Evolutionary conservation across 2,888 invertebrate genomes (phyloP).

Genomic region (Tanypteryx hageni): DNA sequence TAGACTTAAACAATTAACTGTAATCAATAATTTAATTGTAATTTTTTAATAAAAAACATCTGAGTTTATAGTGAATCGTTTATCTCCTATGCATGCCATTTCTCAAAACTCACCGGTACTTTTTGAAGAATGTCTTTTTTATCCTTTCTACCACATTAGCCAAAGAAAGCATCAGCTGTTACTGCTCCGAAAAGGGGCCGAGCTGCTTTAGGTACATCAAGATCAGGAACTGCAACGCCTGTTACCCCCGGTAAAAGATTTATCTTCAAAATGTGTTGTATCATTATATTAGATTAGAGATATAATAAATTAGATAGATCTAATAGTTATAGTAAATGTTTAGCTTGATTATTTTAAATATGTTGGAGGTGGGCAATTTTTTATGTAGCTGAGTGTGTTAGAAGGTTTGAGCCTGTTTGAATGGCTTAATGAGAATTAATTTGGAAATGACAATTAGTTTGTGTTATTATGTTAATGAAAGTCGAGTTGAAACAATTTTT

Average conservation of each 20-base stretch:
- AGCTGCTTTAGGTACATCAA: slow-evolving; percentile 23
- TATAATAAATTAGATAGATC: too few species aligned
- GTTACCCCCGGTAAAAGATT: slow-evolving; percentile 36
- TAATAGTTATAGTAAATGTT: too few species aligned
- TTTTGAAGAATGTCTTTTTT: slow-evolving; percentile 65
- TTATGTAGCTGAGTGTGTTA: too few species aligned
- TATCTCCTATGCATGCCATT: too few species aligned
- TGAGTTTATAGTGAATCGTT: too few species aligned
- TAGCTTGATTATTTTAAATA: too few species aligned
- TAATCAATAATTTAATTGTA: slow-evolving; percentile 38
- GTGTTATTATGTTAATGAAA: background rate
- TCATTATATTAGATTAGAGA: too few species aligned
- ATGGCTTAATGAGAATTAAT: background rate
- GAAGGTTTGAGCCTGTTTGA: too few species aligned
- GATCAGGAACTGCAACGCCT: slow-evolving; percentile 52
- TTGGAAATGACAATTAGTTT: background rate
- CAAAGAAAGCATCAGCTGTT: slow-evolving; percentile 61
- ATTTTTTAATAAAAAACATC: too few species aligned
- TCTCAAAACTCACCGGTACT: too few species aligned
- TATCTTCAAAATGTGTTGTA: background rate
- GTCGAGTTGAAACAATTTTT: background rate
- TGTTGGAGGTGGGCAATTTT: too few species aligned
- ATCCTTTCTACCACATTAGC: slow-evolving; percentile 31
- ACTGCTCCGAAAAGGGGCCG: slow-evolving; percentile 41
- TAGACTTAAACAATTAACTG: slow-evolving; percentile 72